A percentile compares a stretch with the other conserved stretches of the same genome.
Evolutionary conservation across 2,797 vertebrate genomes (phyloP).

Genomic region (Ambastaia sidthimunki): DNA sequence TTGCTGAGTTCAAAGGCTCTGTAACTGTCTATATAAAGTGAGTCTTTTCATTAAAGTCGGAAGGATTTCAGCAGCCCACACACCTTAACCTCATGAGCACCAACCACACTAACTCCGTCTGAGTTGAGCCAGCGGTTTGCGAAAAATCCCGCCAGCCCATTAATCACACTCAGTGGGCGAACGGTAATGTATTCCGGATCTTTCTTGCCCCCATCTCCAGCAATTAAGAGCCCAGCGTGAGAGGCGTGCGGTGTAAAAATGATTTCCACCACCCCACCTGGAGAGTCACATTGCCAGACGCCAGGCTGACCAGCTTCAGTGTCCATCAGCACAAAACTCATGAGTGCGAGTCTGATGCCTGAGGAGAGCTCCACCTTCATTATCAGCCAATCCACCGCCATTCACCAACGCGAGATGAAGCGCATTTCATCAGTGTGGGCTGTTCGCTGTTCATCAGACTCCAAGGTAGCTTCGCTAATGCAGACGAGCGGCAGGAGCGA

Average conservation of each 20-base stretch:
- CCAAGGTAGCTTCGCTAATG: conserved; percentile 21
- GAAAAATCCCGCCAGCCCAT: conserved; percentile 70
- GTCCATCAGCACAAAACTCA: conserved; percentile 36
- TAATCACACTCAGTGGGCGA: conserved; percentile 76
- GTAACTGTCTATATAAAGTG: conserved; percentile 6
- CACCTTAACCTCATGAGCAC: conserved; percentile 55
- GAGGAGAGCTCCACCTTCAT: conserved; percentile 18
- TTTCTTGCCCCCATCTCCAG: conserved; percentile 67
- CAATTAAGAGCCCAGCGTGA: conserved; percentile 79
- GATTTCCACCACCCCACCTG: conserved; percentile 72
- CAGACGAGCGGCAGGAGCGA: conserved; percentile 24
- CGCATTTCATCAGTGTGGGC: conserved; percentile 22
- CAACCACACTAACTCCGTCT: conserved; percentile 58
- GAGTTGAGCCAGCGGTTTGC: conserved; percentile 63
- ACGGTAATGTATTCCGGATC: conserved; percentile 74
- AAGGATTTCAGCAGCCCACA: conserved; percentile 41
- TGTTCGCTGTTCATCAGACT: conserved; percentile 21
- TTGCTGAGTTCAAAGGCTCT: conserved; percentile 4
- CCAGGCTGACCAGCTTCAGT: conserved; percentile 5
- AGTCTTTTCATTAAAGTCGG: conserved; percentile 44
- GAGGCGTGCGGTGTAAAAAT: conserved; percentile 76
- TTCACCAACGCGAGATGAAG: conserved; percentile 5
- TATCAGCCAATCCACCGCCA: conserved; percentile 16
- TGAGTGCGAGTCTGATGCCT: conserved; percentile 3
- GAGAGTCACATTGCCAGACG: conserved; percentile 8